phyloP scores from a whole-genome alignment of 2,888 invertebrate genomes.

The Ochropleura plecta region DNA sequence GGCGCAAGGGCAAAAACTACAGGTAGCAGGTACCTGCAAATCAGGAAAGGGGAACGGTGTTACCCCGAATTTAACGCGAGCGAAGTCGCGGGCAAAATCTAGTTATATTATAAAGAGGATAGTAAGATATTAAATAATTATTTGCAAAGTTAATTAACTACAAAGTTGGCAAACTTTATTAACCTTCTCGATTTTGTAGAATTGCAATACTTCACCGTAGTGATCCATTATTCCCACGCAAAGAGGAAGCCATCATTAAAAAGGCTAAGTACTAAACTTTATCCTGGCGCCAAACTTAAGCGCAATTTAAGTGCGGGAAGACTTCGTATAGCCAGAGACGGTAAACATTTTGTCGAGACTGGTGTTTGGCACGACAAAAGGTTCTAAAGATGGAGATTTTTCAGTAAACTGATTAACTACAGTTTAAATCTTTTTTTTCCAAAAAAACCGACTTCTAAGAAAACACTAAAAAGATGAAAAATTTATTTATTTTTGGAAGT shows the following conservation, averaged over 20 bases:
- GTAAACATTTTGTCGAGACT: conserved; percentile 24
- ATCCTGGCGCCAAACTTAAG: conserved; percentile 37
- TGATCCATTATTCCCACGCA: conserved; percentile 23
- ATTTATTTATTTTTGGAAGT: too few species aligned
- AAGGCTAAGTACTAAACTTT: conserved; percentile 48
- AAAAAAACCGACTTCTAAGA: too few species aligned
- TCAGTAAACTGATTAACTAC: too few species aligned
- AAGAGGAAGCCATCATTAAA: conserved; percentile 42
- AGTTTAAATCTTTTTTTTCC: too few species aligned
- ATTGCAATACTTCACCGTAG: conserved; percentile 6
- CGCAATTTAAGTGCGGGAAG: conserved; percentile 42
- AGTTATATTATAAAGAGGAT: too few species aligned
- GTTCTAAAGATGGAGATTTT: neutral
- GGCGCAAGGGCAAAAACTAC: too few species aligned
- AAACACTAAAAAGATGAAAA: too few species aligned
- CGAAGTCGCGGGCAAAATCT: too few species aligned
- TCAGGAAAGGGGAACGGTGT: too few species aligned
- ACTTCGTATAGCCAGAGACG: conserved; percentile 27
- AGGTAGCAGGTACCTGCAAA: too few species aligned
- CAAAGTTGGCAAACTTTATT: neutral
- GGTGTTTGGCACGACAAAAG: neutral
- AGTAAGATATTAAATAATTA: neutral
- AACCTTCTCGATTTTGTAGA: neutral
- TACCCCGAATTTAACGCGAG: too few species aligned
- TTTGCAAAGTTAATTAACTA: too few species aligned